Evolutionary conservation across 2,888 invertebrate species (phyloP).

Genomic region (Rhorus exstirpatorius): DNA sequence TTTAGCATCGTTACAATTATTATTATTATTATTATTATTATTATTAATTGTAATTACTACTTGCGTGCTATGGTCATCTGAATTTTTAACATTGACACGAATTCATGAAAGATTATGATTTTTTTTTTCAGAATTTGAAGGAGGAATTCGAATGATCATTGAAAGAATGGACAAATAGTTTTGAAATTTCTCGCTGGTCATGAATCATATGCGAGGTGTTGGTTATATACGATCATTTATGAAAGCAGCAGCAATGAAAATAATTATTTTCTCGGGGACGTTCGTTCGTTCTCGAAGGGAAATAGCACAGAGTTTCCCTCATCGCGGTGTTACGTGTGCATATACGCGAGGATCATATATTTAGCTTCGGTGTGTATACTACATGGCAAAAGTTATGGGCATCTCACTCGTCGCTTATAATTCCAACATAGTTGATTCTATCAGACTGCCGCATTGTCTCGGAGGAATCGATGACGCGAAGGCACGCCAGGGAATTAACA

Average conservation of each 20-base stretch:
- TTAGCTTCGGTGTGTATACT: background rate
- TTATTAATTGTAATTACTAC: too few species aligned
- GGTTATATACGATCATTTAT: constrained; percentile 5
- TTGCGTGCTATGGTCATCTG: too few species aligned
- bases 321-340: constrained; percentile 16
- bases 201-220: too few species aligned
- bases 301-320: constrained; percentile 10
- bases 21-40: too few species aligned
- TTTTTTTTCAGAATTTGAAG: too few species aligned
- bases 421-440: constrained; percentile 43
- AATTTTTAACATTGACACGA: too few species aligned
- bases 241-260: constrained; percentile 20
- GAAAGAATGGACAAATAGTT: too few species aligned
- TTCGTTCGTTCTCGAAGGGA: constrained; percentile 17
- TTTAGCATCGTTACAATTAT: too few species aligned
- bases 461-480: constrained; percentile 36
- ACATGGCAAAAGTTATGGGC: constrained; percentile 4
- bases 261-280: constrained; percentile 32
- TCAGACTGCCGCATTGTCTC: constrained; percentile 33
- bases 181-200: too few species aligned
- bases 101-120: too few species aligned
- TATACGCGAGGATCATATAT: constrained; percentile 12
- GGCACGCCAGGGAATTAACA: constrained; percentile 43
- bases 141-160: too few species aligned
- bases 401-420: constrained; percentile 27